A percentile compares a stretch with the other conserved stretches of the same genome.
Conservation (phyloP, 2,888 invertebrate species). For the Noctua janthina region DNA sequence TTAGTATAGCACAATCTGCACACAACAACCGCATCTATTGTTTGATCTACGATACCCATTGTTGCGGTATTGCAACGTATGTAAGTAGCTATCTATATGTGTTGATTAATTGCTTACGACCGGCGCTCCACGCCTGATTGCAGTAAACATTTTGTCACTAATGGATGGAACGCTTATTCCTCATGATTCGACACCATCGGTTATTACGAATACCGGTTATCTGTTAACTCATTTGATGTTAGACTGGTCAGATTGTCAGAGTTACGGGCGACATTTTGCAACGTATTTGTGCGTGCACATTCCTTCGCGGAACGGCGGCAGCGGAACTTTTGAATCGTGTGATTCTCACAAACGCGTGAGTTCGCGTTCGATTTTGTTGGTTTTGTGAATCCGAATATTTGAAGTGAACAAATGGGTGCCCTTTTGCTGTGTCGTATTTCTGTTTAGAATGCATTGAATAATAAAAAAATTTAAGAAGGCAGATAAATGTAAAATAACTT, state of each 20-base stretch:
- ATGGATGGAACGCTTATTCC: slow-evolving; percentile 78
- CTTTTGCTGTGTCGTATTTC: background rate
- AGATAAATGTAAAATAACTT: background rate
- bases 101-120: slow-evolving; percentile 79
- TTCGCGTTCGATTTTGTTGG: background rate
- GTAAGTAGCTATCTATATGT: slow-evolving; percentile 57
- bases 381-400: background rate
- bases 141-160: slow-evolving; percentile 84
- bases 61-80: slow-evolving; percentile 45
- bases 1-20: slow-evolving; percentile 16
- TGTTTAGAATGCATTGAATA: background rate
- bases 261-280: slow-evolving; percentile 19
- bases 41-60: slow-evolving; percentile 59
- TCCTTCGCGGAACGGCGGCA: background rate
- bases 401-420: background rate
- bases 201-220: slow-evolving; percentile 65
- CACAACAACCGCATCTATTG: slow-evolving; percentile 52
- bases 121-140: slow-evolving; percentile 78
- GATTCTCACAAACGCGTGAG: background rate
- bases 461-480: background rate
- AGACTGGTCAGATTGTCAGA: slow-evolving; percentile 39
- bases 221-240: slow-evolving; percentile 63
- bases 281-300: background rate
- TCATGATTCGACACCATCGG: slow-evolving; percentile 69
- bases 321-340: background rate